These are phyloP conservation scores for Alligator sinensis DNA, from an alignment of 2,113 vertebrate genomes.

Conservation along the genomic window DNA sequence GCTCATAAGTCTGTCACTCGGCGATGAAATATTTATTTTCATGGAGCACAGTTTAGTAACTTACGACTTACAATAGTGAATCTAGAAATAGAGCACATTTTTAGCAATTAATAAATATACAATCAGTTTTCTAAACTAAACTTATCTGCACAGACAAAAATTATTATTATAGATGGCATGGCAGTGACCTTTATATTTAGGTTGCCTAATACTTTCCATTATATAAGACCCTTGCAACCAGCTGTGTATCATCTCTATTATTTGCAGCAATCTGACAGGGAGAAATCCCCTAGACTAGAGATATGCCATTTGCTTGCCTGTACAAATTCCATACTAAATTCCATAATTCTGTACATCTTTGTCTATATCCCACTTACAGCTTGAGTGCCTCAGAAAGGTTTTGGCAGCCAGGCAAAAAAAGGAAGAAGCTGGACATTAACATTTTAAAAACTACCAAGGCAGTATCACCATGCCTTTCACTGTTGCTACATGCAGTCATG, in stretches of 20 bases:
- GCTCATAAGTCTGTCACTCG: conserved; percentile 58
- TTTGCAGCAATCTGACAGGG: not conserved
- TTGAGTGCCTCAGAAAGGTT: not conserved
- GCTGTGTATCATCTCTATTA: not conserved
- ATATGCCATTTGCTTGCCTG: not conserved
- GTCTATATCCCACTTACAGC: not conserved
- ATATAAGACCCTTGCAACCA: not conserved
- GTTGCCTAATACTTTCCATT: not conserved
- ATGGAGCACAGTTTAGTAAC: conserved; percentile 52
- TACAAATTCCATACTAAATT: not conserved
- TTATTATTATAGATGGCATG: not conserved
- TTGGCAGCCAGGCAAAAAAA: not conserved
- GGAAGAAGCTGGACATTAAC: not conserved
- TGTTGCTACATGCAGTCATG: not conserved
- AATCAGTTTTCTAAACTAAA: not conserved
- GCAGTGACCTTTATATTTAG: not conserved
- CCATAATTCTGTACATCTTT: not conserved
- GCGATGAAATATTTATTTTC: conserved; percentile 74
- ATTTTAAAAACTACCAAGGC: not conserved
- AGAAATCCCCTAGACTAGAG: not conserved
- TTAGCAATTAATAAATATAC: not conserved
- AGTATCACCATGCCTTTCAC: not conserved
- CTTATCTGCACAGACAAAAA: not conserved
- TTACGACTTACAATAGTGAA: conserved; percentile 58
- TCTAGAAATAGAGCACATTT: not conserved